Conservation (phyloP, 2,888 invertebrate genomes). For the Cacoxenus indagator region DNA sequence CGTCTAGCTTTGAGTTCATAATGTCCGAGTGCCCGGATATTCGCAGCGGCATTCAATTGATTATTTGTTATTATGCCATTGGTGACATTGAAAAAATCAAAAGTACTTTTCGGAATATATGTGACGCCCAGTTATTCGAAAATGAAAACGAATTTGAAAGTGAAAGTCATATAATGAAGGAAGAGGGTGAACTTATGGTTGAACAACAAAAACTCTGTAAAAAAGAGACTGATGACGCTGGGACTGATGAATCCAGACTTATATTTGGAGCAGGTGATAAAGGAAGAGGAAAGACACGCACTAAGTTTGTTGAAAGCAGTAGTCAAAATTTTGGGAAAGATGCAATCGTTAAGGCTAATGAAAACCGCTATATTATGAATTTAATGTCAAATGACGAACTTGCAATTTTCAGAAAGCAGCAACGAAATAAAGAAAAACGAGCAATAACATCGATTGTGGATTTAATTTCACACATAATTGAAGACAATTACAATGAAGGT, state of each 20-base stretch:
- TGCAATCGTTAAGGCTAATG: conserved; percentile 31
- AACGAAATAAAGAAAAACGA: conserved; percentile 82
- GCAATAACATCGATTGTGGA: conserved; percentile 89
- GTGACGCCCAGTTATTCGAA: conserved; percentile 80
- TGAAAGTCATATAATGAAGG: conserved; percentile 82
- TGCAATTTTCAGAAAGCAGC: conserved; percentile 79
- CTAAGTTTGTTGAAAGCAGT: neutral
- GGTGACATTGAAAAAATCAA: conserved; percentile 95
- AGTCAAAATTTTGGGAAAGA: neutral
- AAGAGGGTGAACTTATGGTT: conserved; percentile 54
- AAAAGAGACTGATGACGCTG: conserved; percentile 42
- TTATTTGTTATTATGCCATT: conserved; percentile 89
- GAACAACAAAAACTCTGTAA: conserved; percentile 27
- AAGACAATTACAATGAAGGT: conserved; percentile 79
- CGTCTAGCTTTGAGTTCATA: conserved; percentile 96
- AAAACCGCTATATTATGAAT: conserved; percentile 79
- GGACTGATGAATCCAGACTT: neutral
- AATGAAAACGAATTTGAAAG: conserved; percentile 74
- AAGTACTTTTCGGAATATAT: conserved; percentile 88
- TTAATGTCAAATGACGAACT: conserved; percentile 84
- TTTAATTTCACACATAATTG: conserved; percentile 88
- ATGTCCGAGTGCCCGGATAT: conserved; percentile 96
- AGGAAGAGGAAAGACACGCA: neutral
- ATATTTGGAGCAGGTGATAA: too few species aligned
- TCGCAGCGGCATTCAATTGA: conserved; percentile 88